phyloP scores from a whole-genome alignment of 1,140 invertebrate species.

The Muscidifurax raptorellus region DNA sequence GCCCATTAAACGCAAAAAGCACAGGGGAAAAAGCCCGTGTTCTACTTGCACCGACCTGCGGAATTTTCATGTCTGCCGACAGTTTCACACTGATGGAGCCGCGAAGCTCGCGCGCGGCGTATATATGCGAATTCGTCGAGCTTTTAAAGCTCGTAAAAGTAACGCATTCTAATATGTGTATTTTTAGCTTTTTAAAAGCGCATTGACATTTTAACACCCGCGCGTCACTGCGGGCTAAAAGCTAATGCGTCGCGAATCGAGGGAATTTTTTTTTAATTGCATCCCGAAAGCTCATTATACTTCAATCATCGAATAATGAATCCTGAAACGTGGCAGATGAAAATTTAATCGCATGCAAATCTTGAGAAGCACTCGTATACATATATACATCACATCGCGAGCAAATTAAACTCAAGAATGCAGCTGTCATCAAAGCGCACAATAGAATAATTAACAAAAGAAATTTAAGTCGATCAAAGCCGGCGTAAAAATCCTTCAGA shows the following conservation, averaged over 20 bases:
- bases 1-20: conserved; percentile 37
- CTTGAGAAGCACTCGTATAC: too few relatives aligned
- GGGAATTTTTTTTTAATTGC: not conserved
- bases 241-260: not conserved
- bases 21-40: not conserved
- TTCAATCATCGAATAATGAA: not conserved
- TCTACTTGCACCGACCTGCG: not conserved
- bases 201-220: not conserved
- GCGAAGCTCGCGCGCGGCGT: not conserved
- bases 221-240: not conserved
- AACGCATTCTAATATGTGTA: not conserved
- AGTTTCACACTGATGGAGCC: conserved; percentile 9
- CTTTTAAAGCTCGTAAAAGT: conserved; percentile 16
- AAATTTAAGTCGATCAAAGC: not conserved
- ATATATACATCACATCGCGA: too few relatives aligned
- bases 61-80: conserved; percentile 12
- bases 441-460: not conserved
- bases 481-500: not conserved
- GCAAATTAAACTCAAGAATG: too few relatives aligned
- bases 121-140: not conserved
- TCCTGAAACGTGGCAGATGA: too few relatives aligned
- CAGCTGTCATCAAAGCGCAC: not conserved
- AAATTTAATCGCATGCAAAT: too few relatives aligned
- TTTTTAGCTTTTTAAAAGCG: conserved; percentile 4
- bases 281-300: not conserved